Conservation (phyloP, 1,140 invertebrate species). For the Patella vulgata region DNA sequence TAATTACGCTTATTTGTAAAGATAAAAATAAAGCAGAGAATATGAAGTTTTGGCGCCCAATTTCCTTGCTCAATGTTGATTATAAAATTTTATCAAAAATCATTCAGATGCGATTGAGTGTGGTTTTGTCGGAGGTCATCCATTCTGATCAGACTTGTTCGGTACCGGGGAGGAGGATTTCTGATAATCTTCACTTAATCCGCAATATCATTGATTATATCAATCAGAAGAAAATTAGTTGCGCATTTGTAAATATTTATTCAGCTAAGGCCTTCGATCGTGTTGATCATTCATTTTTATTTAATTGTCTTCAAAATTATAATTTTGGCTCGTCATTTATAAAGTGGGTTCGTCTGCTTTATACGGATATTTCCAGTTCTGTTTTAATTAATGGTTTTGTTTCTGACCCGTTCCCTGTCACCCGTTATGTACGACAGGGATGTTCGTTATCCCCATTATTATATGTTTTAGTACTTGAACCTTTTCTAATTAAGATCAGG, state of each 20-base stretch:
- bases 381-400: slow-evolving; percentile 42
- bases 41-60: slow-evolving; percentile 39
- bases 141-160: slow-evolving; percentile 37
- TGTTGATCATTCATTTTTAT: slow-evolving; percentile 36
- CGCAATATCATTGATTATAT: slow-evolving; percentile 40
- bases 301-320: slow-evolving; percentile 26
- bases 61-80: slow-evolving; percentile 43
- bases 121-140: slow-evolving; percentile 26
- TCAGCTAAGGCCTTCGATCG: slow-evolving; percentile 42
- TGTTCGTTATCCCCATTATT: slow-evolving; percentile 62
- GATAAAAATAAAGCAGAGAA: slow-evolving; percentile 18
- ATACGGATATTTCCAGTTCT: slow-evolving; percentile 27
- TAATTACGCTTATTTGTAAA: slow-evolving; percentile 40
- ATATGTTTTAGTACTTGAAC: slow-evolving; percentile 66
- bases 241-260: slow-evolving; percentile 35
- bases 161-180: slow-evolving; percentile 29
- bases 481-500: slow-evolving; percentile 33
- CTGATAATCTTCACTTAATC: slow-evolving; percentile 41
- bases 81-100: slow-evolving; percentile 41
- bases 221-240: slow-evolving; percentile 26
- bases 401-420: slow-evolving; percentile 47
- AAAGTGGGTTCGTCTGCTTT: slow-evolving; percentile 40
- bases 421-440: slow-evolving; percentile 62
- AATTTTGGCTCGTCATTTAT: slow-evolving; percentile 35
- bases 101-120: slow-evolving; percentile 24